phyloP scores from a whole-genome alignment of 1,140 invertebrate genomes.

The Drosophila ogumai region DNA sequence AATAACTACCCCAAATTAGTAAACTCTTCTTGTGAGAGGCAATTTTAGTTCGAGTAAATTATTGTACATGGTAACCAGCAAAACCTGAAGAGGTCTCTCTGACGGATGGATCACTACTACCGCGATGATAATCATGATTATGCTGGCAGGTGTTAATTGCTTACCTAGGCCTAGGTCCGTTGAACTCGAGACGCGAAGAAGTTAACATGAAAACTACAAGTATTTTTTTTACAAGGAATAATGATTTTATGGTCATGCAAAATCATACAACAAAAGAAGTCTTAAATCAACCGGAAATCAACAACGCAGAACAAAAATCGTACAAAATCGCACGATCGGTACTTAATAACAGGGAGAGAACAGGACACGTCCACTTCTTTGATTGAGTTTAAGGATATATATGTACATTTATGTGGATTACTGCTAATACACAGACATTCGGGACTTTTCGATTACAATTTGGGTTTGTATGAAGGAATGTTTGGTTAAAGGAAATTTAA shows the following conservation, averaged over 20 bases:
- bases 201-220: slow-evolving; percentile 27
- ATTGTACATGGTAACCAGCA: slow-evolving; percentile 17
- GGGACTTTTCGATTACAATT: neutral
- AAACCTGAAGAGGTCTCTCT: slow-evolving; percentile 37
- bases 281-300: slow-evolving; percentile 45
- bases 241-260: slow-evolving; percentile 36
- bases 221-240: slow-evolving; percentile 7
- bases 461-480: too few species aligned
- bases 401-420: neutral
- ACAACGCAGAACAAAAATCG: slow-evolving; percentile 22
- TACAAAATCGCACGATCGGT: slow-evolving; percentile 16
- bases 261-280: slow-evolving; percentile 26
- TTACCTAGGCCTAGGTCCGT: slow-evolving; percentile 57
- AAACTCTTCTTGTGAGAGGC: neutral
- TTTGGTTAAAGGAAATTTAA: too few species aligned
- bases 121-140: slow-evolving; percentile 37
- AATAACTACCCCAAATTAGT: neutral
- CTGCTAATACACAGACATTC: neutral
- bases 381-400: slow-evolving; percentile 8
- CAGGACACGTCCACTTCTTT: slow-evolving; percentile 31
- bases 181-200: slow-evolving; percentile 45
- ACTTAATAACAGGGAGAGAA: slow-evolving; percentile 31
- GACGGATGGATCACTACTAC: slow-evolving; percentile 1
- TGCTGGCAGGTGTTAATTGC: slow-evolving; percentile 73
- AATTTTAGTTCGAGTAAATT: slow-evolving; percentile 4